A percentile compares a stretch with the other conserved stretches of the same genome.
Evolutionary conservation across 2,113 vertebrate species (phyloP).

Genomic region (Daubentonia madagascariensis): DNA sequence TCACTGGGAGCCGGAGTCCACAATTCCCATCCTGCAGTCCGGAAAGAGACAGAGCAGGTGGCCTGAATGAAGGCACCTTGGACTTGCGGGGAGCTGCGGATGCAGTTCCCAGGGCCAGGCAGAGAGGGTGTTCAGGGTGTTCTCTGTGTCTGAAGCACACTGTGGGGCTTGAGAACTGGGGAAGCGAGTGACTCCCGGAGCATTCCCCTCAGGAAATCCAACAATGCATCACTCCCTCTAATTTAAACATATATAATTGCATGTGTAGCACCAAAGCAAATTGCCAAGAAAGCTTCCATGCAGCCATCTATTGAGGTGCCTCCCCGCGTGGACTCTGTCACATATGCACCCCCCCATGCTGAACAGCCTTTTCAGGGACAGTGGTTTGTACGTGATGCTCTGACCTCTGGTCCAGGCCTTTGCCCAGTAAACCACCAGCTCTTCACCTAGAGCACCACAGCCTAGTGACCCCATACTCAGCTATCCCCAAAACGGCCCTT

Average conservation of each 20-base stretch:
- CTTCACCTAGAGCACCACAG: too few species aligned
- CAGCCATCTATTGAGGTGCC: neutral
- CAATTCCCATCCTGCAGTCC: neutral
- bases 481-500: neutral
- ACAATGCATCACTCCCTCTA: neutral
- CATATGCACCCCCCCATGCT: rapidly evolving
- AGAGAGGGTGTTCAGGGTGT: neutral
- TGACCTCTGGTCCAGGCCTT: neutral
- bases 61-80: neutral
- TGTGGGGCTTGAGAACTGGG: neutral
- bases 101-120: neutral
- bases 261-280: neutral
- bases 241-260: neutral
- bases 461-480: neutral
- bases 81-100: neutral
- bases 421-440: too few species aligned
- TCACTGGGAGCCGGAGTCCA: neutral
- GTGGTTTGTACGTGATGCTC: neutral
- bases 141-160: neutral
- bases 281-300: neutral
- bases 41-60: neutral
- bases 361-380: neutral
- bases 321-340: rapidly evolving
- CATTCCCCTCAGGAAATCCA: neutral
- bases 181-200: neutral